Base-by-base conservation (phyloP, 2,888 invertebrate species). In the Gari tellinella region DNA sequence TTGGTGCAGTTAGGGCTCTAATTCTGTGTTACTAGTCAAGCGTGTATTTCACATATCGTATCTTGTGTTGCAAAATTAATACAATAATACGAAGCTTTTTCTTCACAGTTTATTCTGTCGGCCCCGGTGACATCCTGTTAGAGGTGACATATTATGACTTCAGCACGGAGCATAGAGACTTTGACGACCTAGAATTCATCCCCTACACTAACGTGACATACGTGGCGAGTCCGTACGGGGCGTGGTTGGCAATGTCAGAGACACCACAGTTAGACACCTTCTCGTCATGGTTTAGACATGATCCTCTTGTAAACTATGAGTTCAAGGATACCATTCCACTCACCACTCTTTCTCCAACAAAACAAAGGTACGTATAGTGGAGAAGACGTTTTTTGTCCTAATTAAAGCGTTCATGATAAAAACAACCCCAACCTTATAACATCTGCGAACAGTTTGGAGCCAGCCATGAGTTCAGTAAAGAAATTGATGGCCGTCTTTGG, bases 251-350 rank as follows among this genome's bases (percentile, higher is more conserved):
- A 48, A 55, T 66, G 15, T 84, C 86, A 4, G 26, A 40, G 26
- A 79, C 65, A 8, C 87, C 87, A 0, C 73, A 70, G 2, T 21
- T 76, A 2, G 86, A 87, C 60, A 76, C 84, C 7, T 87, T 87
- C 67, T 86, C 86, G 14, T 79, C 81, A 17, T 89, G 87, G 86
- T 89, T 78, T 65, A 49, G 74, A 23, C 17, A 53, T 26, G 61
- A 70, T 49, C 31, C 31, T 7, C 10, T 10, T 7, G 49, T 52
- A 7, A 74, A 74, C 31, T 14, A 43, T 31, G 74, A 62, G 37
- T 53, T 68, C 17, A 38, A 43, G n/a, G 60, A 51, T n/a, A 68
- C 48, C 3, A n/a, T 79, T 26, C 53, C 72, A 15, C 55, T 79
- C 15, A 46, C 23, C 3, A 19, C 40, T 7, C 4, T 31, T 7